Evolutionary conservation across 2,888 invertebrate genomes (phyloP), one percentile per base, ranked within the genome.

Genomic region (Tinea semifulvella): DNA sequence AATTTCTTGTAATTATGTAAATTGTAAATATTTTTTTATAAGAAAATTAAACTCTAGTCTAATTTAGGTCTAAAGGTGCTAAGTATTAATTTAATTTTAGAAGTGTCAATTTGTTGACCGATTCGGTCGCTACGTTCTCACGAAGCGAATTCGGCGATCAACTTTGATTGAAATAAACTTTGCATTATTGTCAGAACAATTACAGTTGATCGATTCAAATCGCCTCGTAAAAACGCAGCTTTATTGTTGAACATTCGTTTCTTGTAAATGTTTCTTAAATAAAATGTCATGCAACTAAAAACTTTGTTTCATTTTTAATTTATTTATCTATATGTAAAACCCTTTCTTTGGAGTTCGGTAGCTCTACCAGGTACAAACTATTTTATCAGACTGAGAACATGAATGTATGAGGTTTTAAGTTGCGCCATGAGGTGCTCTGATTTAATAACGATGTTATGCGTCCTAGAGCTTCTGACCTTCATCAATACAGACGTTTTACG

Each of bases 211-310:
- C n/a, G n/a, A n/a, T n/a, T n/a, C n/a, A n/a, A n/a, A n/a, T n/a
- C n/a, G n/a, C n/a, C n/a, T n/a, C n/a, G n/a, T n/a, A n/a, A n/a
- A n/a, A n/a, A n/a, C n/a, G 7, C 31, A 14, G 31, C 14, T 14
- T 14, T 64, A 65, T 66, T 77, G 76, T 77, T 79, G 57, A 60
- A 49, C 47, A 53, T 66, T 65, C 67, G 71, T 70, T 75, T 77
- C 76, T 67, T 77, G 79, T 80, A 77, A 77, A 77, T 77, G 77
- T 79, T 79, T 76, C 68, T 65, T 71, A 43, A 77, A 71, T 79
- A 79, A 60, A 77, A 72, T 73, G 74, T 79, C 76, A 67, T 75
- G 72, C 69, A 76, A 76, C 73, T 72, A 70, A 64, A 62, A 60
- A 57, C 11, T 19, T 47, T 44, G 63, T 77, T 72, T 75, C 54